Percentiles rank a stretch among this genome's conserved stretches.
These are phyloP conservation scores for Drosophila limbata DNA, from an alignment of 2,888 invertebrate genomes.

Conservation along the genomic window DNA sequence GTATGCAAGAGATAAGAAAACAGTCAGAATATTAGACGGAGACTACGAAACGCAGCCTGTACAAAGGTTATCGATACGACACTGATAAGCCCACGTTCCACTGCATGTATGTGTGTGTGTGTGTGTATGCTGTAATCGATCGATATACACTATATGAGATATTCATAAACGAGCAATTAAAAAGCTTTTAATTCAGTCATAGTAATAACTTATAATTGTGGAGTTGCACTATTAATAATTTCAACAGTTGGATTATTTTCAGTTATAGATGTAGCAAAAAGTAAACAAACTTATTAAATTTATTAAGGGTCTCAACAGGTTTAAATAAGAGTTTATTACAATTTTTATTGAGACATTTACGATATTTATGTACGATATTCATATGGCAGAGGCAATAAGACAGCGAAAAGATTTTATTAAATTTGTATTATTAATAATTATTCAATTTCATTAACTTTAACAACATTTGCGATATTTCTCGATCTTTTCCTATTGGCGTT, in stretches of 20 bases:
- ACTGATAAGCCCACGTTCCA: conserved; percentile 15
- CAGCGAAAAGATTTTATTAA: too few relatives aligned
- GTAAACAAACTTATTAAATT: neutral
- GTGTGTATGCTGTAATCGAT: neutral
- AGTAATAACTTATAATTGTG: neutral
- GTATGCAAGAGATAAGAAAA: conserved; percentile 45
- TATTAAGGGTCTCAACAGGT: neutral
- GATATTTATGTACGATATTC: neutral
- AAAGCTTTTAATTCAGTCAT: neutral
- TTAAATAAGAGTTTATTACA: neutral
- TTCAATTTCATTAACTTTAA: too few relatives aligned
- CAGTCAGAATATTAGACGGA: neutral
- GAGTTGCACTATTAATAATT: neutral
- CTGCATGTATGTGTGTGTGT: neutral
- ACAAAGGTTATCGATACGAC: conserved; percentile 44
- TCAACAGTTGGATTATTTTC: neutral
- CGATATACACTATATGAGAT: neutral
- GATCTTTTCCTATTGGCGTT: too few relatives aligned
- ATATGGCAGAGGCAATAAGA: neutral
- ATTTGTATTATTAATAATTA: too few relatives aligned
- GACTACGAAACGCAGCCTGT: conserved; percentile 9
- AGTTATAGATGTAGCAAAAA: neutral
- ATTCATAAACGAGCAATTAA: neutral
- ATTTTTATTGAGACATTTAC: neutral
- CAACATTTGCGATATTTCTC: too few relatives aligned